These are phyloP conservation scores for Julus scanicus DNA, from an alignment of 2,888 invertebrate genomes.

Conservation along the genomic window DNA sequence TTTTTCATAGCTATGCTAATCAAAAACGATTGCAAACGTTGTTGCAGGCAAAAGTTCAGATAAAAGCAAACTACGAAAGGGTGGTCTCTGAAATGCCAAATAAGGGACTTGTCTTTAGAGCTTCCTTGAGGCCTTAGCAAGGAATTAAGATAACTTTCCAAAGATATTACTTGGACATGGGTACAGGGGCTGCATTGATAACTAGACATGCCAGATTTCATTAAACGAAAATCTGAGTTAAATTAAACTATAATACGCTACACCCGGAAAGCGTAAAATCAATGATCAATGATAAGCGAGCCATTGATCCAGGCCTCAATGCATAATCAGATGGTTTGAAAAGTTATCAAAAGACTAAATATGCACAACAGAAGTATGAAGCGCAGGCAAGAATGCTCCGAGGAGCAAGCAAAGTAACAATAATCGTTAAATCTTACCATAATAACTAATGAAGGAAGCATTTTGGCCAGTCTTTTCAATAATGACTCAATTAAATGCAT, in stretches of 20 bases:
- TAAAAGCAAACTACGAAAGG: not conserved
- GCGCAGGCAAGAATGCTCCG: not conserved
- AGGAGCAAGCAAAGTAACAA: not conserved
- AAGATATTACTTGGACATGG: not conserved
- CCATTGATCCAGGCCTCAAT: not conserved
- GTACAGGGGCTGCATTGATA: not conserved
- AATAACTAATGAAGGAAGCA: constrained; percentile 21
- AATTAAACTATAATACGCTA: too few species aligned
- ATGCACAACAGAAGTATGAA: not conserved
- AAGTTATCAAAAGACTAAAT: not conserved
- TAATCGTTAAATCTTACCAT: not conserved
- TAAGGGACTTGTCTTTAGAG: not conserved
- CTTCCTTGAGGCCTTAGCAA: constrained; percentile 2
- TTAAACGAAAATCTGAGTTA: too few species aligned
- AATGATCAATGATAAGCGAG: not conserved
- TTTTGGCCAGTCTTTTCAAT: constrained; percentile 4
- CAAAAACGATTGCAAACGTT: not conserved
- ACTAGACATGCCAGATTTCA: too few species aligned
- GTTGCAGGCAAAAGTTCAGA: not conserved
- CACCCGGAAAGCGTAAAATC: not conserved
- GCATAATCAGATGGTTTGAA: constrained; percentile 20
- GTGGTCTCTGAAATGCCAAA: not conserved
- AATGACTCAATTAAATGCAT: constrained; percentile 45
- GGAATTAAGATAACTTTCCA: not conserved
- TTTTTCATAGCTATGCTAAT: too few species aligned